Base-by-base conservation (phyloP, 1,140 invertebrate species). In the Nebria ingens region DNA sequence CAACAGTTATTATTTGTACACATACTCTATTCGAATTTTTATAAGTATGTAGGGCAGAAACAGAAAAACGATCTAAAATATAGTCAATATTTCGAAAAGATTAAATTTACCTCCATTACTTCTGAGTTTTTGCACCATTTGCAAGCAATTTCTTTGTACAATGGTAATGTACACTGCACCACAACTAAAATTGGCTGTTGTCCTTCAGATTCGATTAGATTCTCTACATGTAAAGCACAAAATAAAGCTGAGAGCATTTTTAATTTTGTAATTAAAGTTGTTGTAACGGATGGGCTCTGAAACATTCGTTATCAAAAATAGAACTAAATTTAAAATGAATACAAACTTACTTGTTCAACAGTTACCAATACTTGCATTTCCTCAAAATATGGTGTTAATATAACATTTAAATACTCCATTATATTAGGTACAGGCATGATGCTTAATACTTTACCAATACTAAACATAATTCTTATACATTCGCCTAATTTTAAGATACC, bases 171-270 rank as follows among this genome's bases (percentile, higher is more conserved):
- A 58, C 80, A 76, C 63, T 79, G 79, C 68, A 78, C 77, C 61
- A 82, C 76, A 42, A 76, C 64, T 9, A 71, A 74, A 15, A 73
- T 73, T 45, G 71, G 78, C 60, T 73, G 82, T 23, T 70, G 63
- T 21, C 65, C 63, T 2, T 68, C 64, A 51, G 59, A 52, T 13
- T 52, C 52, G 51, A 60, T 60, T 21, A 63, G 58, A 22, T 66
- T 21, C 58, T 71, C 64, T 2, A 70, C 66, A 59, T 87, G 79
- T 0, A 91, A 67, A 1, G 83, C 81, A 1, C 78, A 74, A 63
- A 88, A 83, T 42, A 91, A 73, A 57, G 79, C 84, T 0, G 82
- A 78, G 2, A 86, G 69, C 77, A 90, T 86, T 63, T 83, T 84
- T 4, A 90, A 67, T 40, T 78, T 70, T 53, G 78, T 72, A 21